Evolutionary conservation across 2,888 invertebrate species (phyloP), one percentile per base, ranked within the genome.

Genomic region (Pelosia muscerda): DNA sequence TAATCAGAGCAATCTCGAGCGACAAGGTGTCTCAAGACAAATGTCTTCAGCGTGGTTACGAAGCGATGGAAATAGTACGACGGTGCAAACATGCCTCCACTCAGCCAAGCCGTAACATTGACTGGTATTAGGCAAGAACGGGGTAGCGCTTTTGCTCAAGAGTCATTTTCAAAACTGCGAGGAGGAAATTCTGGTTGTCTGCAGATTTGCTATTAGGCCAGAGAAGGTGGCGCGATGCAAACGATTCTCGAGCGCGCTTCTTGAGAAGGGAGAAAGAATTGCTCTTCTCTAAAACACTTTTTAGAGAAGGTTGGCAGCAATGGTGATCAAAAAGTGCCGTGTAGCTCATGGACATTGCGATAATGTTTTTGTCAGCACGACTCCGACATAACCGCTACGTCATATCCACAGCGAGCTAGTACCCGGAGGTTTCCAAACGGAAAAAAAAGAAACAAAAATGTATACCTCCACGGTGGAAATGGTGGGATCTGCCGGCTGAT

Each of bases 401-500:
- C 34, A 13, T 34, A 2, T 34, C 34, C 13, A 34, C 2, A 13
- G 34, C 34, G 10, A 34, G 13, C 34, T 34, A 13, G 34, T 34
- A 34, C 13, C 34, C 34, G 34, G 34, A 13, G 13, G 34, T 34
- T 34, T 42, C 42, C 42, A 42, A 3, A 42, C 19, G 42, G 42
- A 19, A 42, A 42, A 42, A 42, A 42, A 42, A 31, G 31, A 4
- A 31, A 58, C 19, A 26, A 61, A 19, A 53, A 42, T 31, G 13
- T 42, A 53, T 83, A 94, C 94, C 91, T 94, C 94, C 53, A 94
- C 93, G 63, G 89, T 88, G 38, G 92, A 86, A 31, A 87, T 81
- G 70, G 86, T 81, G 72, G 75, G 81, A 54, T 91, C 91, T n/a
- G 80, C 76, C 8, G 90, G 81, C 22, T 91, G 88, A 59, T 94